A percentile compares a stretch with the other conserved stretches of the same genome.
Conservation (phyloP, 2,797 vertebrate species). For the Philypnodon macrostomus region DNA sequence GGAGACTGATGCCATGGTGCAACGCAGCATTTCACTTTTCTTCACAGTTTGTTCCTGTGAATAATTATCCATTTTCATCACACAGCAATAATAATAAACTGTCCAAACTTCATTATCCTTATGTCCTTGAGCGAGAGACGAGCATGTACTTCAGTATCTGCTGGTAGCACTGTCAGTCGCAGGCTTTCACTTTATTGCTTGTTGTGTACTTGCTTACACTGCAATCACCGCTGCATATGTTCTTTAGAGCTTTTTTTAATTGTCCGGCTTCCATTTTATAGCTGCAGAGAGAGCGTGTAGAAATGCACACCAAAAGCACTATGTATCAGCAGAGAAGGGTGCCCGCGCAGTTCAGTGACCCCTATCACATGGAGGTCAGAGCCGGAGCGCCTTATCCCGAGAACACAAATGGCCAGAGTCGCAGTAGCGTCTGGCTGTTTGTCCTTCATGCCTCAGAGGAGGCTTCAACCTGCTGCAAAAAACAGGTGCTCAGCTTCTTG, state of each 20-base stretch:
- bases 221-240: slow-evolving; percentile 1
- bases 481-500: slow-evolving; percentile 63
- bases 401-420: slow-evolving; percentile 36
- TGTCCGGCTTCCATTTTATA: slow-evolving; percentile 29
- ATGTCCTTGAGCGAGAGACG: slow-evolving; percentile 30
- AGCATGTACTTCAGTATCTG: slow-evolving; percentile 8
- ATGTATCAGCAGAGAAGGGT: slow-evolving; percentile 32
- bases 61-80: slow-evolving; percentile 34
- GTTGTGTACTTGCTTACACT: not conserved
- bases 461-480: slow-evolving; percentile 59
- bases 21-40: slow-evolving; percentile 22
- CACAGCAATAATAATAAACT: slow-evolving; percentile 19
- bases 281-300: slow-evolving; percentile 14
- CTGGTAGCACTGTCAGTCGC: slow-evolving; percentile 11
- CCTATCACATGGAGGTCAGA: slow-evolving; percentile 47
- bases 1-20: slow-evolving; percentile 13
- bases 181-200: not conserved
- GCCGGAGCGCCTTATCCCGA: slow-evolving; percentile 42
- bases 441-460: slow-evolving; percentile 75
- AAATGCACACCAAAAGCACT: slow-evolving; percentile 14
- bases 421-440: slow-evolving; percentile 42
- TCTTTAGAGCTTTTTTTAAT: slow-evolving; percentile 7
- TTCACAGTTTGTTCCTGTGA: slow-evolving; percentile 31
- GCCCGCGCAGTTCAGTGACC: slow-evolving; percentile 42
- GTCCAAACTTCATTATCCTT: slow-evolving; percentile 23